These are phyloP conservation scores for Oedothorax gibbosus DNA, from an alignment of 1,140 invertebrate species.

Conservation along the genomic window DNA sequence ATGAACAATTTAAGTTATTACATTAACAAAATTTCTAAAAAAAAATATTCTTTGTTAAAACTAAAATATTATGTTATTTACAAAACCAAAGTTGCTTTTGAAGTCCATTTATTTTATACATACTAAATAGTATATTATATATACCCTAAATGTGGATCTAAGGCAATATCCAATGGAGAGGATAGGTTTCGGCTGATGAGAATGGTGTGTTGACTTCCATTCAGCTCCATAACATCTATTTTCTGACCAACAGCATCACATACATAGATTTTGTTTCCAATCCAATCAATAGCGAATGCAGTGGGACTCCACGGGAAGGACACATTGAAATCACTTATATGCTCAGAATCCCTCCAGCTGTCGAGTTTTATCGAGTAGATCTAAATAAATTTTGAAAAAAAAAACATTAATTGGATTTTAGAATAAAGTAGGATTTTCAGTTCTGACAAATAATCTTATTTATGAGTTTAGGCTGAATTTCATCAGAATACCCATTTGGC, in stretches of 20 bases:
- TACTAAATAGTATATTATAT: background rate
- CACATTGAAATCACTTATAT: constrained; percentile 75
- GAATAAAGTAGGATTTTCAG: background rate
- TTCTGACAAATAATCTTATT: too few relatives aligned
- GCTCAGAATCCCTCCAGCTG: constrained; percentile 63
- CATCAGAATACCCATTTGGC: too few relatives aligned
- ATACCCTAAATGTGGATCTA: constrained; percentile 89
- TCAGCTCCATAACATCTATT: constrained; percentile 92
- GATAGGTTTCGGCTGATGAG: constrained; percentile 92
- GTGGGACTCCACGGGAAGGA: constrained; percentile 89
- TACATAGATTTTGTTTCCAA: constrained; percentile 95
- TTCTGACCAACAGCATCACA: constrained; percentile 91
- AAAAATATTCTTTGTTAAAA: too few relatives aligned
- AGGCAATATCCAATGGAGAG: constrained; percentile 87
- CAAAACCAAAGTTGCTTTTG: background rate
- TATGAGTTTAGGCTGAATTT: too few relatives aligned
- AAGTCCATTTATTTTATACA: background rate
- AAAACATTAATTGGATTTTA: background rate
- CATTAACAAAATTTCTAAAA: background rate
- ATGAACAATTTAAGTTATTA: too few relatives aligned
- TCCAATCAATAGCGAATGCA: constrained; percentile 95
- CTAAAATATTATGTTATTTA: too few relatives aligned
- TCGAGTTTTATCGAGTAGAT: constrained; percentile 65
- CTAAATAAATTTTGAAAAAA: constrained; percentile 45
- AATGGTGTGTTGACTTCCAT: constrained; percentile 85